Evolutionary conservation across 2,797 vertebrate species (phyloP), one percentile per base, ranked within the genome.

Genomic region (Megaceryle alcyon): DNA sequence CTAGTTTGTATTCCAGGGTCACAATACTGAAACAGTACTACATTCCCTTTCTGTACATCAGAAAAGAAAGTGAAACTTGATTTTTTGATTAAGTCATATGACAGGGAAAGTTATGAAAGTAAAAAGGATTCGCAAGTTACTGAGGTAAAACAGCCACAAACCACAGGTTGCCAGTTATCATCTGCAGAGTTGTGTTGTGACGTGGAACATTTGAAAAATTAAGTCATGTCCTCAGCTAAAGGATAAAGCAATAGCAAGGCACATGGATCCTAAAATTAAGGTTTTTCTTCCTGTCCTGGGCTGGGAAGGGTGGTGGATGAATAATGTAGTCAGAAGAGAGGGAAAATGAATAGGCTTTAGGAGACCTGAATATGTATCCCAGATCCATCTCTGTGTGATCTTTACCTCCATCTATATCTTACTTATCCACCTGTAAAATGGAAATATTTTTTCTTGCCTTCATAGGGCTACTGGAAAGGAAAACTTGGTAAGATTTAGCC

Each of bases 61-160:
- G 78, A 96, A 95, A 71, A 86, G 88, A 96, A 94, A 94, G 71
- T 68, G 83, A 94, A 96, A 95, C 59, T 88, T 54, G 12, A 28
- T 90, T 95, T 95, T 90, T 66, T 13, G 82, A 79, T 75, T 54
- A 84, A 86, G 75, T 89, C 78, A 70, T 41, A 14, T 78, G 89
- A 65, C 7, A 5, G 63, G 60, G 21, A 90, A 93, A 82, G 44
- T 88, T 88, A 16, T 25, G 81, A 86, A 82, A 86, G 72, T 51
- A 65, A 72, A 90, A 88, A 20, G 20, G 39, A 68, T 68, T 46
- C 94, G 22, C 21, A 76, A 29, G 60, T 79, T 66, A 31, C 37
- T 61, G 43, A 76, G 26, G 9, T 77, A 60, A 92, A 82, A 43
- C n/a, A 70, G 48, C 71, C 33, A 16, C 54, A 77, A 77, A 77